Evolutionary conservation across 2,797 vertebrate genomes (phyloP).

Genomic region (Peromyscus eremicus): DNA sequence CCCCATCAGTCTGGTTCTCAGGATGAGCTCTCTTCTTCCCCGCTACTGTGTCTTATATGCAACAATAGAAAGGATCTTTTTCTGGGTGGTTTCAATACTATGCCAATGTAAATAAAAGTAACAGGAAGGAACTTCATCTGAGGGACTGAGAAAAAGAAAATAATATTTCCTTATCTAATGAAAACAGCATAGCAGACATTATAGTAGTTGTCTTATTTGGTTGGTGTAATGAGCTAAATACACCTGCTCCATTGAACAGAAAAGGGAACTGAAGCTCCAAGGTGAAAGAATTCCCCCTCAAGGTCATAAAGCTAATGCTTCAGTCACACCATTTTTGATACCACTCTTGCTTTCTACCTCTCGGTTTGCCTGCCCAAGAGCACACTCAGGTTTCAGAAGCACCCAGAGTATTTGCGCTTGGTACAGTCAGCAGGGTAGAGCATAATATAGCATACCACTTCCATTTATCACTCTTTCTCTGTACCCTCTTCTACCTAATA

Average conservation of each 20-base stretch:
- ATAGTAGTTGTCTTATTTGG: not conserved
- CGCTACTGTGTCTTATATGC: not conserved
- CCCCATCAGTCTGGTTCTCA: not conserved
- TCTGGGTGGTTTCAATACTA: not conserved
- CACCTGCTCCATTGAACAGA: not conserved
- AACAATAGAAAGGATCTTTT: not conserved
- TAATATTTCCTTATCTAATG: constrained; percentile 18
- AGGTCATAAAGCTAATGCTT: not conserved
- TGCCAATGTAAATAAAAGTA: constrained; percentile 30
- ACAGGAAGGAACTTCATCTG: not conserved
- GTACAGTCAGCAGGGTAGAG: not conserved
- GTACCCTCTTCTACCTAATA: not conserved
- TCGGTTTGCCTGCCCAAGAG: not conserved
- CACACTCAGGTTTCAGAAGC: not conserved
- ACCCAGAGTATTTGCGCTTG: not conserved
- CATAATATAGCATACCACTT: not conserved
- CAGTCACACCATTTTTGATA: not conserved
- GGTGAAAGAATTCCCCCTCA: not conserved
- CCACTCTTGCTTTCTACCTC: not conserved
- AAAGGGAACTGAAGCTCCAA: not conserved
- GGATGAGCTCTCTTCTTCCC: not conserved
- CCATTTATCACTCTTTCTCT: not conserved
- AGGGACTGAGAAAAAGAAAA: constrained; percentile 1
- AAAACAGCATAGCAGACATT: not conserved
- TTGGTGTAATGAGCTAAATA: not conserved